Conservation (phyloP, 1,140 invertebrate species). For the Anastrepha ludens region DNA sequence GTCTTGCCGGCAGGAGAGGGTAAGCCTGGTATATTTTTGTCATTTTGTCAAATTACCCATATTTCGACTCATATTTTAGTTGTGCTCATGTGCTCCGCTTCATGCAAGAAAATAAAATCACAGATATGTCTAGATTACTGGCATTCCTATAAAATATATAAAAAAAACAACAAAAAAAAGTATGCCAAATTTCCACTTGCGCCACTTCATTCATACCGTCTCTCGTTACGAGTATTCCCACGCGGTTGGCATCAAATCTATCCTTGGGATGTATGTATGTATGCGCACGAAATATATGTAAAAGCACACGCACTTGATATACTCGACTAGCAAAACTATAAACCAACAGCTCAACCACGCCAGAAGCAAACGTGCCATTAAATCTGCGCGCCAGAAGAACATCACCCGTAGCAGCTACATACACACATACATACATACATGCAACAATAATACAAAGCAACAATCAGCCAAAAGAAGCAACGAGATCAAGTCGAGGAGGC, state of each 20-base stretch:
- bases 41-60: too few species aligned
- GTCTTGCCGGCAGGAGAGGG: too few species aligned
- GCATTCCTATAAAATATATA: too few species aligned
- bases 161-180: too few species aligned
- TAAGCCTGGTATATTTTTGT: too few species aligned
- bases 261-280: neutral
- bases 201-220: too few species aligned
- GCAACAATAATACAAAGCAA: conserved; percentile 6
- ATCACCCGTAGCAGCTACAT: neutral
- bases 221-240: neutral
- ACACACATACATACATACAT: neutral
- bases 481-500: neutral
- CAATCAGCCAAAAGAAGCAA: neutral
- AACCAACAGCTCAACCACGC: conserved; percentile 36
- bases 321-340: conserved; percentile 32
- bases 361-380: conserved; percentile 43
- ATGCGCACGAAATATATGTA: neutral
- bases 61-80: too few species aligned
- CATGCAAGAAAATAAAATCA: too few species aligned
- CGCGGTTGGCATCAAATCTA: conserved; percentile 1
- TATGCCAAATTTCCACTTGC: too few species aligned
- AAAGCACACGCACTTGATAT: conserved; percentile 4
- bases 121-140: too few species aligned
- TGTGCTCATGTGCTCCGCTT: too few species aligned
- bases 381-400: conserved; percentile 24